Evolutionary conservation across 2,113 vertebrate species (phyloP).

Genomic region (Thinocorus orbignyianus): DNA sequence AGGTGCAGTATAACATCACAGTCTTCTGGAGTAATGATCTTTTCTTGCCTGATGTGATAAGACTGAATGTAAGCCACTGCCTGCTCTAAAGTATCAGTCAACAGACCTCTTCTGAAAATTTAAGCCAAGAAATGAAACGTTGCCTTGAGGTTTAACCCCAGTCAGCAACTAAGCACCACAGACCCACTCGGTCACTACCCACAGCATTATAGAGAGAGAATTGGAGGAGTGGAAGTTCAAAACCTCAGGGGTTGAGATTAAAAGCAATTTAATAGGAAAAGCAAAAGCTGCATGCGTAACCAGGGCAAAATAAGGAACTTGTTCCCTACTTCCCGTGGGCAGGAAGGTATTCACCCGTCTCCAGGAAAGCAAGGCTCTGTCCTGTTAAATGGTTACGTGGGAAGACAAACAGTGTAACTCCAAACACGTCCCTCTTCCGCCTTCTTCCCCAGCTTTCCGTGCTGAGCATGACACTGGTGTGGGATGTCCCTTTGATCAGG

Average conservation of each 20-base stretch:
- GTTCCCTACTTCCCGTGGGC: rapidly evolving
- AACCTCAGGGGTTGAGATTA: not conserved
- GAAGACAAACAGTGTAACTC: rapidly evolving
- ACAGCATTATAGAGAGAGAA: rapidly evolving
- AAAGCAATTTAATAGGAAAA: not conserved
- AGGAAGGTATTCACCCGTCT: not conserved
- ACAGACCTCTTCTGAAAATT: not conserved
- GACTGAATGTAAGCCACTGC: not conserved
- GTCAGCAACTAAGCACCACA: rapidly evolving
- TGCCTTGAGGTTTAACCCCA: not conserved
- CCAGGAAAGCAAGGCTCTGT: not conserved
- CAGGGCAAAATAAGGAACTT: not conserved
- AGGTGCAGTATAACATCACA: not conserved
- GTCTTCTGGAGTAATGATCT: not conserved
- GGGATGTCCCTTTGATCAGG: not conserved
- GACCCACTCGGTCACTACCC: not conserved
- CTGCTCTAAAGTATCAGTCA: not conserved
- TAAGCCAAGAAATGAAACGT: not conserved
- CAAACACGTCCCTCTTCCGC: rapidly evolving
- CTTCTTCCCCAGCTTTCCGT: not conserved
- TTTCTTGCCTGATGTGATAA: not conserved
- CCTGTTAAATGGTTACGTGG: rapidly evolving
- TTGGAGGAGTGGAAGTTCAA: not conserved
- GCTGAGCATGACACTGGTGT: rapidly evolving
- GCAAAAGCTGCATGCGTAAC: rapidly evolving